Base-by-base conservation (phyloP, 2,888 invertebrate genomes). In the Papilio elwesi region DNA sequence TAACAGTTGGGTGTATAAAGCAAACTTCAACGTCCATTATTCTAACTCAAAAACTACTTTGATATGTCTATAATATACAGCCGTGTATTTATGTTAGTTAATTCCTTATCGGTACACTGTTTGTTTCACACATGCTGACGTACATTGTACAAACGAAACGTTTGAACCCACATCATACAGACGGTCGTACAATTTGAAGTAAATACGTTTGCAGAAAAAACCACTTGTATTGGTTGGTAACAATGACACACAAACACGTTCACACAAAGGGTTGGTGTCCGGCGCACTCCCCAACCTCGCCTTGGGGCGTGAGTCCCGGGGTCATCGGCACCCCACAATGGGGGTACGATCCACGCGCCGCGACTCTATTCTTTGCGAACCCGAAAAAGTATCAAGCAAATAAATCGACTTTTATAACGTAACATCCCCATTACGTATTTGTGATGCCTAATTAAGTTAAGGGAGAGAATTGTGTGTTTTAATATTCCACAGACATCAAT, bases 251-350 rank as follows among this genome's bases (percentile, higher is more conserved):
- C 59, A 66, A 71, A 71, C 36, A 71, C 51, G 57, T 66, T 16
- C 74, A 75, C 69, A 77, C 74, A 79, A 82, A 81, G 83, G 82
- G 83, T 80, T 81, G 78, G 76, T 75, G 75, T 75, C 76, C 76
- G 67, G 26, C 49, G n/a, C 51, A 16, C 75, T 65, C 76, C 77
- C 77, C 73, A 66, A 72, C 75, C 69, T 76, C 73, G 66, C 69
- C 70, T 15, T 9, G 53, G 76, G 77, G 76, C 76, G 77, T 75
- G 77, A 76, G 71, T 75, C 74, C 8, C 70, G 76, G 68, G 78
- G 77, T 76, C 78, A 75, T 72, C 70, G 78, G 72, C 75, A 73
- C 55, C 64, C 48, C 49, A 48, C 43, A 51, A 36, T 66, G 52
- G 66, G 66, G 71, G 1, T 64, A 15, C 47, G 43, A 64, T 49